Evolutionary conservation across 2,113 vertebrate genomes (phyloP).

Genomic region (Pelvicachromis taeniatus): DNA sequence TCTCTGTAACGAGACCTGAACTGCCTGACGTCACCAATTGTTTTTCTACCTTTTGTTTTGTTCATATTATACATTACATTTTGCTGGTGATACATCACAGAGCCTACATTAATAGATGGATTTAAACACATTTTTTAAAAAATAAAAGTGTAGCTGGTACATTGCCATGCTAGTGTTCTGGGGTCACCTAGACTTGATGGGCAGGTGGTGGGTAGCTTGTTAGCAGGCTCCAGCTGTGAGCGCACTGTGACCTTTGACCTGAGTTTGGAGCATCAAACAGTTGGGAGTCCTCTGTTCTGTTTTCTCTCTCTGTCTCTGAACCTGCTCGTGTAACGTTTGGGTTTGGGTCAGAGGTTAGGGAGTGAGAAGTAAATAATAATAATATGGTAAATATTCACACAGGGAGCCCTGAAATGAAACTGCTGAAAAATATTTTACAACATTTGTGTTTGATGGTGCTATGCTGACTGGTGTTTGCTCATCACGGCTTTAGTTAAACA

Average conservation of each 20-base stretch:
- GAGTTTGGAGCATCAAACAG: not conserved
- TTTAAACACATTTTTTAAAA: not conserved
- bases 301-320: not conserved
- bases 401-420: not conserved
- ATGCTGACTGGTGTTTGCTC: not conserved
- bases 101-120: not conserved
- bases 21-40: not conserved
- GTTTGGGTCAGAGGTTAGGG: not conserved
- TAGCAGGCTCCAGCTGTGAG: constrained; percentile 25
- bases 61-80: not conserved
- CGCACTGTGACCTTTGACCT: not conserved
- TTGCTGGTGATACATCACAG: not conserved
- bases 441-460: not conserved
- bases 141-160: not conserved
- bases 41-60: not conserved
- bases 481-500: not conserved
- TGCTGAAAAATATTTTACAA: not conserved
- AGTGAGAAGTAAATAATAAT: not conserved
- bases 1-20: not conserved
- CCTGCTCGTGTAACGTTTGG: not conserved
- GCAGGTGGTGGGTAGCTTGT: constrained; percentile 31
- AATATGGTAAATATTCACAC: not conserved
- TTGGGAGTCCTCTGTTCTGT: not conserved
- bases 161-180: not conserved
- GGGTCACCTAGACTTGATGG: not conserved